phyloP scores from a whole-genome alignment of 2,797 vertebrate genomes.

The Leptodactylus fallax region DNA sequence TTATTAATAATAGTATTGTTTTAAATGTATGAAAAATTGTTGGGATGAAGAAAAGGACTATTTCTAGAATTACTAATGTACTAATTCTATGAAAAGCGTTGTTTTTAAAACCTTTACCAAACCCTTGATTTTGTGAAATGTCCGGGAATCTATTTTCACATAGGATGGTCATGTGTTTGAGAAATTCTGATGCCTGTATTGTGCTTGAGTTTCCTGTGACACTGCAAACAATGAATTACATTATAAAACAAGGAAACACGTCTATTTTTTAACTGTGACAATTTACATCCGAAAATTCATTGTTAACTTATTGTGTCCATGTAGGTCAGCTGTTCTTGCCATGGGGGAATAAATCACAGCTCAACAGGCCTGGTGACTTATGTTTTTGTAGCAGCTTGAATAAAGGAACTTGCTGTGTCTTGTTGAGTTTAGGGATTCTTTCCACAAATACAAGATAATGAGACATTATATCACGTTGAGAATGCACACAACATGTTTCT shows the following conservation, averaged over 20 bases:
- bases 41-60: no score
- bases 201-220: constrained; percentile 62
- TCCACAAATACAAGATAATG: constrained; percentile 25
- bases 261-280: constrained; percentile 53
- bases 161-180: constrained; percentile 35
- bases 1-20: no score
- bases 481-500: background rate
- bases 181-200: constrained; percentile 28
- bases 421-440: constrained; percentile 67
- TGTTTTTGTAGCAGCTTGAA: constrained; percentile 65
- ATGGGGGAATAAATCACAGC: constrained; percentile 63
- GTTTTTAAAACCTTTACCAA: background rate
- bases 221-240: constrained; percentile 63
- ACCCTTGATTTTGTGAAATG: background rate
- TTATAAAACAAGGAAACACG: constrained; percentile 67
- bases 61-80: no score
- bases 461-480: background rate
- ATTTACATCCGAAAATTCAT: constrained; percentile 51
- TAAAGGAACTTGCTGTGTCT: constrained; percentile 67
- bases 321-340: constrained; percentile 68
- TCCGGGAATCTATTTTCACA: background rate
- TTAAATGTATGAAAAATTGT: no score
- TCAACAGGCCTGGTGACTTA: constrained; percentile 66
- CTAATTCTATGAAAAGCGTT: no score
- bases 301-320: constrained; percentile 65